These are phyloP conservation scores for Rhagophthalmus giganteus DNA, from an alignment of 2,888 invertebrate genomes.

Conservation along the genomic window DNA sequence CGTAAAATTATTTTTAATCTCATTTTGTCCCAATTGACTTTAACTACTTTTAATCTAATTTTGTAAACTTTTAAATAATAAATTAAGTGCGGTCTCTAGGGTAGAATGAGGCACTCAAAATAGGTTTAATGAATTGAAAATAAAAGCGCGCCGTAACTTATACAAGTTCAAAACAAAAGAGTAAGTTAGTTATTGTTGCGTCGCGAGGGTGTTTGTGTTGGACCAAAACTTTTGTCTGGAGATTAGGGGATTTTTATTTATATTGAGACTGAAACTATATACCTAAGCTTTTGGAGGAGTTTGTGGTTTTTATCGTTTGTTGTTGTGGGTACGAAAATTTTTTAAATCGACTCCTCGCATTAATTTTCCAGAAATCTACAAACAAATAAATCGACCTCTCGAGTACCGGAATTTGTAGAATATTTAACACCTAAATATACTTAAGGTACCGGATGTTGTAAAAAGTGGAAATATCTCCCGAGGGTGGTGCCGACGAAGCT, in stretches of 20 bases:
- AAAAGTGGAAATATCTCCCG: constrained; percentile 29
- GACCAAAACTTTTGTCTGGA: too few relatives aligned
- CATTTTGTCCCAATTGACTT: neutral
- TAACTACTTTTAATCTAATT: neutral
- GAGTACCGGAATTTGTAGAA: constrained; percentile 17
- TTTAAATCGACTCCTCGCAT: constrained; percentile 5
- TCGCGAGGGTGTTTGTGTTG: too few relatives aligned
- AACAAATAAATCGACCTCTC: constrained; percentile 14
- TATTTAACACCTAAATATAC: constrained; percentile 42
- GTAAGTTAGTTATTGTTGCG: neutral
- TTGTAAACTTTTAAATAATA: neutral
- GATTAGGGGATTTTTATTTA: neutral
- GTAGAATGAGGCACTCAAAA: too few relatives aligned
- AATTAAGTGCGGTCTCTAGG: neutral
- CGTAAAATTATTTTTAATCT: constrained; percentile 15
- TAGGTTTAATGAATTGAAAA: neutral
- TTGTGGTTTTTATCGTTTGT: too few relatives aligned
- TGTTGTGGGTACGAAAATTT: too few relatives aligned
- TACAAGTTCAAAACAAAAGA: neutral
- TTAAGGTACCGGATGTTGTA: constrained; percentile 40
- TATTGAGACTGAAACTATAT: neutral
- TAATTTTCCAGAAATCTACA: constrained; percentile 1
- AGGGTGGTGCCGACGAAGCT: constrained; percentile 8
- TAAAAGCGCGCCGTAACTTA: neutral
- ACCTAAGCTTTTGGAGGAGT: neutral